Evolutionary conservation across 92 coral and sea anemone genomes (phyloP).

Genomic region (Anthopleura xanthogrammica): DNA sequence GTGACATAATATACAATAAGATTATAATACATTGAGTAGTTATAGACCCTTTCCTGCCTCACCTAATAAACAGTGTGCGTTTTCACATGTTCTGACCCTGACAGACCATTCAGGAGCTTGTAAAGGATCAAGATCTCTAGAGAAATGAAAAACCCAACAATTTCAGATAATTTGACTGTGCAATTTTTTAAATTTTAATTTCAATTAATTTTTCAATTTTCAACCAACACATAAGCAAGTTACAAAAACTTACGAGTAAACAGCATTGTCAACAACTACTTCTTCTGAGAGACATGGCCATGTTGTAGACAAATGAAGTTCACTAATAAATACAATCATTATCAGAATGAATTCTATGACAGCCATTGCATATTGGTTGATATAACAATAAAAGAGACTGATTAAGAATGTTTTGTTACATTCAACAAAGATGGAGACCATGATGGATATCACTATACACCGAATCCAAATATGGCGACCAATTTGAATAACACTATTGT

Average conservation of each 20-base stretch:
- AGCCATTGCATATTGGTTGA: no score
- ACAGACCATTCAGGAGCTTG: constrained; percentile 99
- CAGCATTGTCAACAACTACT: constrained; percentile 94
- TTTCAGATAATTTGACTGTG: neutral
- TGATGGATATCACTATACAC: no score
- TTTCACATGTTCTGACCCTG: constrained; percentile 89
- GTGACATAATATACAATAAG: neutral
- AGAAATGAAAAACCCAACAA: constrained; percentile 4
- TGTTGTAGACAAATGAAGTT: constrained; percentile 90
- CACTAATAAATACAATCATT: constrained; percentile 40
- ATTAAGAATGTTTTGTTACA: no score
- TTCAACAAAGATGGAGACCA: no score
- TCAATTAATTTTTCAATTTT: no score
- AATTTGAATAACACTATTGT: no score
- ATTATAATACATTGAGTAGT: no score
- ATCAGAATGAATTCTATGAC: no score
- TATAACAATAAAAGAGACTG: no score
- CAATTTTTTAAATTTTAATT: no score
- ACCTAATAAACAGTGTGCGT: constrained; percentile 92
- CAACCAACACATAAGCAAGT: no score
- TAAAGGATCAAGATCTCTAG: constrained; percentile 90
- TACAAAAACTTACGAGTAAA: constrained; percentile 87
- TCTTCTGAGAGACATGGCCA: constrained; percentile 99
- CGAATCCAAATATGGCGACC: no score
- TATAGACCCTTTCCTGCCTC: neutral